A percentile compares a stretch with the other conserved stretches of the same genome.
These are phyloP conservation scores for Hanleya hanleyi DNA, from an alignment of 2,888 invertebrate species.

Conservation along the genomic window DNA sequence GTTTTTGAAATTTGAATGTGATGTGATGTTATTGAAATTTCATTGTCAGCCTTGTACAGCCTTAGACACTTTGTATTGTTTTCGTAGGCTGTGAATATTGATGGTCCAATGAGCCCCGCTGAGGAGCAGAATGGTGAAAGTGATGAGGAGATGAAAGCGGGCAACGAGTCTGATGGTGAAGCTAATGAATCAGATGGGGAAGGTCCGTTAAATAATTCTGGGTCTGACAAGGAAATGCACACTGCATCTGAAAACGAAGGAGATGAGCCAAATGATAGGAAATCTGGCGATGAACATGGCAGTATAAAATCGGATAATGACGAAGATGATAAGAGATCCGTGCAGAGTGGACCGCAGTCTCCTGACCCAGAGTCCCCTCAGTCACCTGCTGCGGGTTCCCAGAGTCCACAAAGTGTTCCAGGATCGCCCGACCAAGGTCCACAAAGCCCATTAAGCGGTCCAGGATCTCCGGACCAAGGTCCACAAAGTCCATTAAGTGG, in stretches of 20 bases:
- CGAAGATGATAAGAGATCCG: background rate
- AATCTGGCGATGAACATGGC: too few relatives aligned
- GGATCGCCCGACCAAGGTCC: constrained; percentile 9
- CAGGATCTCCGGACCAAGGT: constrained; percentile 23
- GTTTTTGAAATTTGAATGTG: too few relatives aligned
- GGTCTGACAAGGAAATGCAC: too few relatives aligned
- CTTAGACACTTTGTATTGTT: background rate
- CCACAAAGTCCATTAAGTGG: constrained; percentile 20
- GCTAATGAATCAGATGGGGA: too few relatives aligned
- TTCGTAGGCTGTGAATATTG: background rate
- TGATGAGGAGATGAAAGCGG: background rate
- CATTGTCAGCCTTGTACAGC: too few relatives aligned
- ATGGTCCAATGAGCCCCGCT: background rate
- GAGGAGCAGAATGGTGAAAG: background rate
- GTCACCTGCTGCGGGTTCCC: constrained; percentile 28
- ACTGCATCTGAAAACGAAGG: too few relatives aligned
- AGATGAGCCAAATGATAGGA: too few relatives aligned
- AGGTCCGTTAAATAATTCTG: too few relatives aligned
- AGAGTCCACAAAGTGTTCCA: constrained; percentile 16
- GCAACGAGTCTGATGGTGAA: background rate
- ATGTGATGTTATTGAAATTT: too few relatives aligned
- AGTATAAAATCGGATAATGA: too few relatives aligned
- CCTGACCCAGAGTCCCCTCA: constrained; percentile 14
- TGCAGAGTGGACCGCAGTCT: background rate
- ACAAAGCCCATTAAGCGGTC: constrained; percentile 4